Evolutionary conservation across 2,113 vertebrate genomes (phyloP), one percentile per base, ranked within the genome.

Genomic region (Indri indri): DNA sequence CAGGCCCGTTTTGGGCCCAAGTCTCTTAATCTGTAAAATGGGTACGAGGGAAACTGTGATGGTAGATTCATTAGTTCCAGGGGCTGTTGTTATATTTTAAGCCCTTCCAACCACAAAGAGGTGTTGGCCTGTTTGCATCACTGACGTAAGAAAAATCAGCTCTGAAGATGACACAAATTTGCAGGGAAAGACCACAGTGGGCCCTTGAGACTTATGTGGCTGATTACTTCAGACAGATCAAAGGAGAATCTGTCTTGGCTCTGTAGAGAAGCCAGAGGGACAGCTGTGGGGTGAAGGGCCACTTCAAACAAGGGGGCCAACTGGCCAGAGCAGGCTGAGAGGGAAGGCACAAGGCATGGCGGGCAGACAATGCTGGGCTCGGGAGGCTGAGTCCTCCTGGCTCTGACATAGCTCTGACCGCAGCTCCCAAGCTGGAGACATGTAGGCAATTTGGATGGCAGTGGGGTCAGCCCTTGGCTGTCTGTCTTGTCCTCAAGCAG

Each of bases 341-440:
- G 34, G 59, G 13, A 25, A 25, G 71, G 30, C 22, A 2, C 0
- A 0, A 9, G n/a, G 54, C 4, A 3, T 0, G 3, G 63, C 27
- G 52, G 25, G 66, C 34, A 27, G 50, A 8, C 5, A 5, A 30
- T 37, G n/a, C 65, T 3, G 37, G 71, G 5, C 16, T 13, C 13
- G 42, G 34, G 50, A 32, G 34, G 40, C 34, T 12, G 40, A 37
- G n/a, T n/a, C 6, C n/a, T 37, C 22, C 2, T 8, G 12, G n/a
- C 37, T 59, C 82, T 32, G 66, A 13, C 1, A 14, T 59, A 77
- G 68, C 42, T 76, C 90, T 1, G 34, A 34, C 61, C 32, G 18
- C 4, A 5, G 10, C 22, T 37, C 22, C 11, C 54, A 40, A 17
- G 23, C 23, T 8, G n/a, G 30, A 34, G 73, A 50, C 47, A 18